phyloP scores from a whole-genome alignment of 2,797 vertebrate genomes.

The Lagorchestes hirsutus region DNA sequence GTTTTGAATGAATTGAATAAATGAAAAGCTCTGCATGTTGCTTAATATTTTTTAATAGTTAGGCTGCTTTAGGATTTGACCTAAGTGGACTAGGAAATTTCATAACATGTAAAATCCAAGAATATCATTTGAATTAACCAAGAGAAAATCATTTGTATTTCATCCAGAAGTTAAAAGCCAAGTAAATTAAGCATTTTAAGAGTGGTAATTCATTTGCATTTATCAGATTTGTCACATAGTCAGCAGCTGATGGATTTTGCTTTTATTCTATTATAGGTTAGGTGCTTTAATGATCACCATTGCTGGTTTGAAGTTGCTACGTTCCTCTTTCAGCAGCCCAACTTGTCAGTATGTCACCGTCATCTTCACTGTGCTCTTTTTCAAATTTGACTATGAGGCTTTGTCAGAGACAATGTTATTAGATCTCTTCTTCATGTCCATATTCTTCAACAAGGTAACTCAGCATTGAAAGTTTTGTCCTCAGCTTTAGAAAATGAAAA shows the following conservation, averaged over 20 bases:
- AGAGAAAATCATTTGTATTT: conserved; percentile 23
- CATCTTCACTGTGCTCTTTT: conserved; percentile 98
- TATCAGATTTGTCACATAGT: background rate
- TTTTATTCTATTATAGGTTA: conserved; percentile 86
- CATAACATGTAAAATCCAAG: background rate
- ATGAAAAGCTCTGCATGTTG: conserved; percentile 16
- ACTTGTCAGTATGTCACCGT: conserved; percentile 97
- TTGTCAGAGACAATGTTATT: conserved; percentile 98
- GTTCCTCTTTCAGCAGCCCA: conserved; percentile 97
- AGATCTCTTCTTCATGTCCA: conserved; percentile 98
- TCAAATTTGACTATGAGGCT: conserved; percentile 96
- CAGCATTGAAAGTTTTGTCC: conserved; percentile 24
- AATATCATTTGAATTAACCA: background rate
- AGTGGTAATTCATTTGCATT: conserved; percentile 14
- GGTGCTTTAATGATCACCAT: conserved; percentile 98
- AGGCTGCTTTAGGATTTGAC: conserved; percentile 25
- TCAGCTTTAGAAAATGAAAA: conserved; percentile 8
- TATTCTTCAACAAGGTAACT: conserved; percentile 97
- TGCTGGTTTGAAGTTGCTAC: conserved; percentile 97
- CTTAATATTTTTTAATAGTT: conserved; percentile 21
- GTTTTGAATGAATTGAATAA: background rate
- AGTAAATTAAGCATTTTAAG: background rate
- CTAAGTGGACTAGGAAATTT: conserved; percentile 3
- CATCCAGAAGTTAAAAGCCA: background rate
- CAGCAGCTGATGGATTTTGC: conserved; percentile 46